These are phyloP conservation scores for Benthosema pterotum DNA, from an alignment of 2,797 vertebrate species.

Conservation along the genomic window DNA sequence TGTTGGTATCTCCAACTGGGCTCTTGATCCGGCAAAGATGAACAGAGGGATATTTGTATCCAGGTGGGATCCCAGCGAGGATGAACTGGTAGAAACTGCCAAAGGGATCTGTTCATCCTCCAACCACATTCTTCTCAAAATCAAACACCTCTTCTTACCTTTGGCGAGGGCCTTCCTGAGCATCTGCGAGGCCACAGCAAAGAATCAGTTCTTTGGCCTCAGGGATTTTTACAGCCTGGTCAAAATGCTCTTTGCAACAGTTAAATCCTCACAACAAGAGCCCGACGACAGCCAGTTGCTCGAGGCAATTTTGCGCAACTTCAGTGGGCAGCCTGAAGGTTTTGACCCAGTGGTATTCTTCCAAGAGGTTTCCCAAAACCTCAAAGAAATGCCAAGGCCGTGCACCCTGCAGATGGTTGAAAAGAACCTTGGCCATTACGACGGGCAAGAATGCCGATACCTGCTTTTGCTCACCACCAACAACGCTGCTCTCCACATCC, in stretches of 20 bases:
- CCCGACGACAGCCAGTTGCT: conserved; percentile 67
- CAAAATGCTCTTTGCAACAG: conserved; percentile 78
- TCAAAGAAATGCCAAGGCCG: conserved; percentile 61
- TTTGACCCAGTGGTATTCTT: conserved; percentile 75
- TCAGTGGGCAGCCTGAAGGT: conserved; percentile 76
- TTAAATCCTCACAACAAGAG: conserved; percentile 55
- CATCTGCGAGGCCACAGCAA: conserved; percentile 62
- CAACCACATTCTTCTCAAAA: conserved; percentile 56
- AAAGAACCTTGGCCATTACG: conserved; percentile 66
- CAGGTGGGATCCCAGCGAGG: conserved; percentile 77
- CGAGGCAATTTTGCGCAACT: conserved; percentile 81
- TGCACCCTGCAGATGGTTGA: conserved; percentile 79
- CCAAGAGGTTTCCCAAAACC: conserved; percentile 53
- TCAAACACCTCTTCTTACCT: conserved; percentile 75
- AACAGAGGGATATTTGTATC: conserved; percentile 85
- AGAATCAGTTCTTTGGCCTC: conserved; percentile 84
- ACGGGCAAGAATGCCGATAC: conserved; percentile 74
- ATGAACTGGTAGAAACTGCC: conserved; percentile 81
- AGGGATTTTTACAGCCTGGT: conserved; percentile 84
- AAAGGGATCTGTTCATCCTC: conserved; percentile 81
- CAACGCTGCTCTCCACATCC: conserved; percentile 80
- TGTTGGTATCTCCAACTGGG: conserved; percentile 87
- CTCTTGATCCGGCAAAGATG: conserved; percentile 86
- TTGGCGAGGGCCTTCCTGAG: conserved; percentile 76
- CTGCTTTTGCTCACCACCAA: conserved; percentile 84